Percentiles rank a stretch among this genome's conserved stretches.
phyloP scores from a whole-genome alignment of 1,140 invertebrate genomes.

The Melanaphis sacchari region DNA sequence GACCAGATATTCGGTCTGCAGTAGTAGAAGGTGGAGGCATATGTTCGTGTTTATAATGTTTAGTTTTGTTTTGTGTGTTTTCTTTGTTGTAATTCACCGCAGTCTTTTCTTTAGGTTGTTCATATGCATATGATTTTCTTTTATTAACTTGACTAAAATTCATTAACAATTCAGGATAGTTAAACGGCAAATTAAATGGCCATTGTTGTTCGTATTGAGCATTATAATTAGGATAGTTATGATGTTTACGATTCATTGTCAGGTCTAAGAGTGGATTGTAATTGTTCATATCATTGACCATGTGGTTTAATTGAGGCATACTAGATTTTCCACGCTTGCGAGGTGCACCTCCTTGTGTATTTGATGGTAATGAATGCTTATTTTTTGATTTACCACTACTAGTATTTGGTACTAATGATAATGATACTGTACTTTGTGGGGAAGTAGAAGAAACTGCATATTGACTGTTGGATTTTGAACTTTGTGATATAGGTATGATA shows the following conservation, averaged over 20 bases:
- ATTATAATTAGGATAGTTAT: constrained; percentile 45
- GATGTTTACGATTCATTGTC: constrained; percentile 53
- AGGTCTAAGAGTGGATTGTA: constrained; percentile 52
- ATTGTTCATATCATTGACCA: constrained; percentile 51
- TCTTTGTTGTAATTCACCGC: constrained; percentile 50
- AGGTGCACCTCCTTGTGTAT: constrained; percentile 24
- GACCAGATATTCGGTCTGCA: constrained; percentile 37
- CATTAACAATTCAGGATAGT: constrained; percentile 53
- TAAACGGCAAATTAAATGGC: constrained; percentile 53
- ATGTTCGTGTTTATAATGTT: constrained; percentile 55
- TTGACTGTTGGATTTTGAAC: constrained; percentile 41
- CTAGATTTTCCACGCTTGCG: constrained; percentile 43
- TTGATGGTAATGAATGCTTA: constrained; percentile 41
- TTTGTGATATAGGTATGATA: constrained; percentile 52
- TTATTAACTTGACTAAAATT: constrained; percentile 48
- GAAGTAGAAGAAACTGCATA: constrained; percentile 54
- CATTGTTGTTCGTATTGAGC: constrained; percentile 55
- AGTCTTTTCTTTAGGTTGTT: constrained; percentile 56
- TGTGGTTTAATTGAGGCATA: constrained; percentile 47
- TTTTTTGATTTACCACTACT: constrained; percentile 44
- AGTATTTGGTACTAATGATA: constrained; percentile 45
- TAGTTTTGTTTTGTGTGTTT: constrained; percentile 43
- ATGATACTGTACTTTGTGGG: constrained; percentile 47
- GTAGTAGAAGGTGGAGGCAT: constrained; percentile 38
- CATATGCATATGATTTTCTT: constrained; percentile 51